These are phyloP conservation scores for Equus przewalskii DNA, from an alignment of 2,113 vertebrate genomes.

Conservation along the genomic window DNA sequence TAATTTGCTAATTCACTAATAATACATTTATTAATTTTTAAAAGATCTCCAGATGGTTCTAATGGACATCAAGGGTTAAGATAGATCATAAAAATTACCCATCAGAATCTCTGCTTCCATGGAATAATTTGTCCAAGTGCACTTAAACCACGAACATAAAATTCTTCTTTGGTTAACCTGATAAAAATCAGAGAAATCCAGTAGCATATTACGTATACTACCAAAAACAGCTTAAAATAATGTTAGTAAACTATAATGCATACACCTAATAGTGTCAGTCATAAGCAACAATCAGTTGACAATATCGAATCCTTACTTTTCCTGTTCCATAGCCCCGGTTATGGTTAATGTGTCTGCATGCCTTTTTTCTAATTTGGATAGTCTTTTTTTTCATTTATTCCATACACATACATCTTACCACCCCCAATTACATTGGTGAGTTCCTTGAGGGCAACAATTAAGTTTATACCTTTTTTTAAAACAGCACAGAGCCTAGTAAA, in stretches of 20 bases:
- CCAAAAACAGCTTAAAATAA: background rate
- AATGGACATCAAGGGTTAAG: background rate
- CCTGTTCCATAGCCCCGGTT: background rate
- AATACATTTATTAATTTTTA: background rate
- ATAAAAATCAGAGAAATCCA: conserved; percentile 17
- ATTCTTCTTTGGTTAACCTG: background rate
- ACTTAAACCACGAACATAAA: background rate
- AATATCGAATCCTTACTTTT: background rate
- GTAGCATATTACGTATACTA: background rate
- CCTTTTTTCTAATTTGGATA: background rate
- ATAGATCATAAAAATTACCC: background rate
- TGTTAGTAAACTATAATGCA: background rate
- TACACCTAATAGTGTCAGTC: background rate
- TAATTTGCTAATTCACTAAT: background rate
- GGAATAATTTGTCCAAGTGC: background rate
- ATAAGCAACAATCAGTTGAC: background rate
- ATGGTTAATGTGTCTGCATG: background rate
- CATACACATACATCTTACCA: background rate
- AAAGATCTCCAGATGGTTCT: background rate
- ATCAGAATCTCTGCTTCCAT: background rate
- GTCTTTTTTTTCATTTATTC: background rate
- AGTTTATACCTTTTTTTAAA: background rate
- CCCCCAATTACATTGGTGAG: background rate
- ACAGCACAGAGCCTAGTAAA: background rate
- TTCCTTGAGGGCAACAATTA: background rate